Evolutionary conservation across 2,888 invertebrate species (phyloP), one percentile per base, ranked within the genome.

Genomic region (Drosophila emarginata): DNA sequence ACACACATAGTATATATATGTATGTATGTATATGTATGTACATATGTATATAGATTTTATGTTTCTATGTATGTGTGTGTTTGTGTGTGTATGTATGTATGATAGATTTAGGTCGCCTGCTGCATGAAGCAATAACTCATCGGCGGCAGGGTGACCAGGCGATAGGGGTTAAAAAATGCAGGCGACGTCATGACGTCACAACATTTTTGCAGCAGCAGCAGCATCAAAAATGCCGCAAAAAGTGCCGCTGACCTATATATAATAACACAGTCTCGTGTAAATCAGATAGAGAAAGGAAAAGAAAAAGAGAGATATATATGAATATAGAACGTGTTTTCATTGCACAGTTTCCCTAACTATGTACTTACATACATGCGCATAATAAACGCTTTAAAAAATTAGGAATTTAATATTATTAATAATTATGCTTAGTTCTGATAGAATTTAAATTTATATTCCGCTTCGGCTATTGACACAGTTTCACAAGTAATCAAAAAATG

Each of bases 161-260:
- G 11, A 11, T 11, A 45, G 32, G 32, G 32, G 9, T 7, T 7
- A 45, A 65, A 60, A 64, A 72, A 78, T 68, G 65, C 65, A 76
- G 78, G 72, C 79, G 65, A 74, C 78, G 80, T n/a, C n/a, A 82
- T 82, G 81, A 82, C 81, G 81, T 82, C 81, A 82, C 78, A 64
- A 69, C 68, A 64, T 21, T 45, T 45, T 45, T 45, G 64, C 69
- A 65, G 67, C 72, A 52, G 61, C 53, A 36, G 32, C 40, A 53
- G 15, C 32, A 51, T 37, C n/a, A 37, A 45, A 45, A 18, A 11
- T 45, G 51, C 23, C 40, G 60, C 32, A 36, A 52, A 56, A 56
- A 65, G 76, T 78, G 77, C 80, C 82, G 85, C 80, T 82, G 82
- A 84, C 84, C 84, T 77, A 83, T 84, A 83, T 84, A 77, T 82